A percentile compares a stretch with the other conserved stretches of the same genome.
These are phyloP conservation scores for Caenorhabditis sp. DNA, from an alignment of 2,888 invertebrate genomes.

Conservation along the genomic window DNA sequence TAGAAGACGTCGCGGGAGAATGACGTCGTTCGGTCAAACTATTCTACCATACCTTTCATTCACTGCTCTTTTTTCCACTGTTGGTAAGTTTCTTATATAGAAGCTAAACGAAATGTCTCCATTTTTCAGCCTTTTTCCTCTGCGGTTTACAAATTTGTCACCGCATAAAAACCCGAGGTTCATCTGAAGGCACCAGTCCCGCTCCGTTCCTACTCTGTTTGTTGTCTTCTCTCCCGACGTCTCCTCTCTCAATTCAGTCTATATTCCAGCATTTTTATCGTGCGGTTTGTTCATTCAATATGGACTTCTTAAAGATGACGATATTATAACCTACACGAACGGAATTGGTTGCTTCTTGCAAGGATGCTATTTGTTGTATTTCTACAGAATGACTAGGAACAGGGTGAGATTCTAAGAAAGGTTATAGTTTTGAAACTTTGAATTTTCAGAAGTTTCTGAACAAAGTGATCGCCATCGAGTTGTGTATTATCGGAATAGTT, in stretches of 20 bases:
- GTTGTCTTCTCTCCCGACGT: neutral
- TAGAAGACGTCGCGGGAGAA: neutral
- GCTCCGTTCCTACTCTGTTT: slow-evolving; percentile 72
- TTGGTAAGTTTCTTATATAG: slow-evolving; percentile 57
- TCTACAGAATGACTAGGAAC: slow-evolving; percentile 87
- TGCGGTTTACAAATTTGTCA: slow-evolving; percentile 81
- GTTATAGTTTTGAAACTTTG: neutral
- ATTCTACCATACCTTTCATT: slow-evolving; percentile 74
- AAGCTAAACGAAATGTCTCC: no score
- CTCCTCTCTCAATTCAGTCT: neutral
- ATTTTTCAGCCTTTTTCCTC: slow-evolving; percentile 72
- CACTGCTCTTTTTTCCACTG: slow-evolving; percentile 78
- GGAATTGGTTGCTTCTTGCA: slow-evolving; percentile 89
- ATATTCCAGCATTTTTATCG: slow-evolving; percentile 85
- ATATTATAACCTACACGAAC: slow-evolving; percentile 87
- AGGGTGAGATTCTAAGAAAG: slow-evolving; percentile 37
- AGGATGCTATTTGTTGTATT: slow-evolving; percentile 88
- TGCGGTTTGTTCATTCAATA: slow-evolving; percentile 90
- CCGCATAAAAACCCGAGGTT: slow-evolving; percentile 74
- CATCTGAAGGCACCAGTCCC: slow-evolving; percentile 78
- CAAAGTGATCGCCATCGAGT: slow-evolving; percentile 49
- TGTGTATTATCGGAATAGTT: slow-evolving; percentile 45
- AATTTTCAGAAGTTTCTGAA: slow-evolving; percentile 54
- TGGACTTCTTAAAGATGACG: slow-evolving; percentile 87
- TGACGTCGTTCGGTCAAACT: slow-evolving; percentile 45